These are phyloP conservation scores for Calyptommatus sinebrachiatus DNA, from an alignment of 2,113 vertebrate genomes.

Conservation along the genomic window DNA sequence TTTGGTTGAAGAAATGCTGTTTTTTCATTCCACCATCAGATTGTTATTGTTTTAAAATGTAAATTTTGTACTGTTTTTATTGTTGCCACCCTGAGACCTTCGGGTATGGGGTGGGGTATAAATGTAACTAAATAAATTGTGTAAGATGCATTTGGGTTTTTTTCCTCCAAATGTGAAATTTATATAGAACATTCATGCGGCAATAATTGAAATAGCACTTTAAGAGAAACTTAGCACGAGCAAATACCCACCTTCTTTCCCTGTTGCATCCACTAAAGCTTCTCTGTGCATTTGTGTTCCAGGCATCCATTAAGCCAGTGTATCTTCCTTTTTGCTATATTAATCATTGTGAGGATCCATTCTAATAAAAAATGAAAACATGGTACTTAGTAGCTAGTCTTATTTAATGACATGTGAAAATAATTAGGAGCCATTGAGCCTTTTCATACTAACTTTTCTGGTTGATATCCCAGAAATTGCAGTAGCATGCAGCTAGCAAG, in stretches of 20 bases:
- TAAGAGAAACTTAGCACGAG: neutral
- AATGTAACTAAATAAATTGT: too few species aligned
- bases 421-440: too few species aligned
- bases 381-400: neutral
- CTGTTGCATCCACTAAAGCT: neutral
- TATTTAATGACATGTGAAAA: neutral
- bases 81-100: too few species aligned
- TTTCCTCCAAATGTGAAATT: neutral
- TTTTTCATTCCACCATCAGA: too few species aligned
- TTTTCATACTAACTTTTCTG: too few species aligned
- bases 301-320: neutral
- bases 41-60: too few species aligned
- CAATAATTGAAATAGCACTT: neutral
- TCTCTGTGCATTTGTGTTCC: neutral
- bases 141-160: neutral
- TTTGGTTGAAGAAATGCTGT: too few species aligned
- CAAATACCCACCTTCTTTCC: neutral
- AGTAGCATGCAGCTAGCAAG: too few species aligned
- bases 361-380: neutral
- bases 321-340: neutral
- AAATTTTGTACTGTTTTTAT: too few species aligned
- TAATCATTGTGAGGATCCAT: neutral
- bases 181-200: neutral
- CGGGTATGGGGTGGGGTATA: too few species aligned
- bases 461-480: too few species aligned